These are phyloP conservation scores for Eumaeus atala DNA, from an alignment of 1,140 invertebrate species.

Conservation along the genomic window DNA sequence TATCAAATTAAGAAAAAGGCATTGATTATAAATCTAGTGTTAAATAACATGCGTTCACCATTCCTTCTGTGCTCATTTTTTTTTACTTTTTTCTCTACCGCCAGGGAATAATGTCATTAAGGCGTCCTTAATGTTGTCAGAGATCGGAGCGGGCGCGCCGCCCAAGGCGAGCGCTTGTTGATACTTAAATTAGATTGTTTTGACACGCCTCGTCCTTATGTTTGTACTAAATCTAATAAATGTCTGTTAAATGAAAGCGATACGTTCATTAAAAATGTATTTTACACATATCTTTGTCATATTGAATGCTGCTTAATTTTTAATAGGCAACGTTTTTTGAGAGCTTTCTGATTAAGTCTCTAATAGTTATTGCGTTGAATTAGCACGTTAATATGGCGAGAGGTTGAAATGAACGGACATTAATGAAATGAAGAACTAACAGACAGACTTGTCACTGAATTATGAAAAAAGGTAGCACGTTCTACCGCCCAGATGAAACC, in stretches of 20 bases:
- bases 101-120: constrained; percentile 73
- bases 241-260: constrained; percentile 50
- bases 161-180: constrained; percentile 72
- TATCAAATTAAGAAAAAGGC: too few species aligned
- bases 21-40: constrained; percentile 14
- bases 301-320: constrained; percentile 16
- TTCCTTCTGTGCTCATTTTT: constrained; percentile 56
- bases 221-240: constrained; percentile 73
- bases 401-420: too few species aligned
- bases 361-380: too few species aligned
- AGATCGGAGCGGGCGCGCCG: constrained; percentile 51
- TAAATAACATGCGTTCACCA: constrained; percentile 13
- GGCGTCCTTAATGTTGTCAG: constrained; percentile 72
- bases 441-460: too few species aligned
- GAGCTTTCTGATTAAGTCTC: too few species aligned
- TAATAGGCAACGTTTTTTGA: background rate
- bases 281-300: constrained; percentile 11
- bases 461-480: too few species aligned
- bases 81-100: constrained; percentile 62
- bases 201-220: constrained; percentile 70
- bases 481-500: too few species aligned
- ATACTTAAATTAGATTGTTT: constrained; percentile 74
- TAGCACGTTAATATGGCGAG: too few species aligned
- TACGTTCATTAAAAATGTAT: constrained; percentile 46
- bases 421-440: too few species aligned